Conservation (phyloP, 2,113 vertebrate genomes). For the Rousettus leschenaultii region DNA sequence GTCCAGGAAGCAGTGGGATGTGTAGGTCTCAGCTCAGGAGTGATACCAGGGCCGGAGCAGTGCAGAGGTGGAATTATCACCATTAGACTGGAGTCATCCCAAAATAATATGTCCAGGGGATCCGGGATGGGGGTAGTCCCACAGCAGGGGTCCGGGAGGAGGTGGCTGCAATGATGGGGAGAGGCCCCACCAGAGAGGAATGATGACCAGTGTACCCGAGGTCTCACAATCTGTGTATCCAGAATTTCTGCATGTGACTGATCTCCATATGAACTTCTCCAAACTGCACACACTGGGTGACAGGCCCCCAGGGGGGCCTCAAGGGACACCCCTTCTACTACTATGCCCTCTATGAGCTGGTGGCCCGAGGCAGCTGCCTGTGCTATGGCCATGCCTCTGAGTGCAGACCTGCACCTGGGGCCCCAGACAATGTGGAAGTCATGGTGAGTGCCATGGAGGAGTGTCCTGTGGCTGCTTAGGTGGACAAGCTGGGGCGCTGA, state of each 20-base stretch:
- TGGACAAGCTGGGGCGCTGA: background rate
- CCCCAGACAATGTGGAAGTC: conserved; percentile 71
- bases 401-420: conserved; percentile 80
- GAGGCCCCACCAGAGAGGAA: background rate
- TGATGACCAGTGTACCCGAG: background rate
- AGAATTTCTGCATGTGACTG: conserved; percentile 87
- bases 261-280: conserved; percentile 86
- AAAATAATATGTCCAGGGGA: too few species aligned
- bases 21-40: background rate
- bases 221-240: background rate
- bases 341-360: conserved; percentile 85
- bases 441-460: conserved; percentile 78
- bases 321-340: conserved; percentile 83
- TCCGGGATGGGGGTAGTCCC: background rate
- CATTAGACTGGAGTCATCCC: background rate
- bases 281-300: conserved; percentile 86
- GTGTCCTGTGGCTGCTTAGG: background rate
- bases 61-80: background rate
- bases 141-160: background rate
- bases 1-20: background rate
- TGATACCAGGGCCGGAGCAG: background rate
- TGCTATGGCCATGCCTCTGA: conserved; percentile 87
- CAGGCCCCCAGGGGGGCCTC: conserved; percentile 75
- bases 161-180: background rate
- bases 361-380: conserved; percentile 86